phyloP scores from a whole-genome alignment of 2,797 vertebrate genomes.

The Champsocephalus gunnari region DNA sequence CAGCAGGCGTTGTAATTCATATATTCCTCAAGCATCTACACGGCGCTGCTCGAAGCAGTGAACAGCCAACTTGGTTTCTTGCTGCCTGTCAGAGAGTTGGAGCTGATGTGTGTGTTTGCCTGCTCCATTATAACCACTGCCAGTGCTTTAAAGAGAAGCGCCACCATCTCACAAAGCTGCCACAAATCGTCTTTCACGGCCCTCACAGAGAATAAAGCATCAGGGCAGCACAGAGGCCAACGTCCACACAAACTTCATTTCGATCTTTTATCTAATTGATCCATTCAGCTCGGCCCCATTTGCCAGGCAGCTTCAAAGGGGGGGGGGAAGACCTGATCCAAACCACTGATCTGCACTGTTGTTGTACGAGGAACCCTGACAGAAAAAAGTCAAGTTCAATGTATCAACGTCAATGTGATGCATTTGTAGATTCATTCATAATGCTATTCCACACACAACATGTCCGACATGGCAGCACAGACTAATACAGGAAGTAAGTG shows the following conservation, averaged over 20 bases:
- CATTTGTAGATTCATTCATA: neutral
- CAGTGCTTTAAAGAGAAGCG: constrained; percentile 64
- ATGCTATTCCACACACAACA: neutral
- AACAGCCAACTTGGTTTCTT: constrained; percentile 23
- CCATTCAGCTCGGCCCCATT: constrained; percentile 16
- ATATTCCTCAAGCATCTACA: neutral
- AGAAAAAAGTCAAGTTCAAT: neutral
- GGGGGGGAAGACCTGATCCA: constrained; percentile 1
- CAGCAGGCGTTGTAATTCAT: neutral
- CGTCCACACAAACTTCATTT: constrained; percentile 41
- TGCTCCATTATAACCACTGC: constrained; percentile 58
- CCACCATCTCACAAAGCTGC: constrained; percentile 49
- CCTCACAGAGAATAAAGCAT: constrained; percentile 48
- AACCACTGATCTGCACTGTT: neutral
- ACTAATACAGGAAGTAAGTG: too few relatives aligned
- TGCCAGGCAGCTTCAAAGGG: constrained; percentile 6
- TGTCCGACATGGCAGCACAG: neutral
- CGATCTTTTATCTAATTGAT: constrained; percentile 36
- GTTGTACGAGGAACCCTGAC: neutral
- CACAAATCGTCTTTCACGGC: constrained; percentile 74
- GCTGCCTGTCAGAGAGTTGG: constrained; percentile 14
- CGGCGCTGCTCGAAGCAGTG: neutral
- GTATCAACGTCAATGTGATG: neutral
- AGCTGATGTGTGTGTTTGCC: constrained; percentile 18
- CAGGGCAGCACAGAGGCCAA: constrained; percentile 41